Conservation (phyloP, 2,888 invertebrate genomes). For the Thyatira batis region DNA sequence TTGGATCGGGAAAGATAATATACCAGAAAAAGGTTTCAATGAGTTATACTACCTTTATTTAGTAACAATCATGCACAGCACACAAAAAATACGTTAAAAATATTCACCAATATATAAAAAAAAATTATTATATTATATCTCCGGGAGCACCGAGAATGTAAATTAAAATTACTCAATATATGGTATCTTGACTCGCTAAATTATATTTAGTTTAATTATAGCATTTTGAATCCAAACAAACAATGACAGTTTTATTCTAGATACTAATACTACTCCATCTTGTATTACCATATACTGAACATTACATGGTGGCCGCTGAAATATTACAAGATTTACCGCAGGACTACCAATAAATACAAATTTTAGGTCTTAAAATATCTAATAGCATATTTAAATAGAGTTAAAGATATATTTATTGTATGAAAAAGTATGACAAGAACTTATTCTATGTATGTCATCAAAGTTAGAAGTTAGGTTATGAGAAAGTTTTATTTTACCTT, state of each 20-base stretch:
- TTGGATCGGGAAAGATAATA: no score
- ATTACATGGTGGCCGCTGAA: neutral
- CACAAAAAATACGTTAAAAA: neutral
- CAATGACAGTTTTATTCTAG: neutral
- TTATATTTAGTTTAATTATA: neutral
- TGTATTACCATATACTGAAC: neutral
- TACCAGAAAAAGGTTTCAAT: no score
- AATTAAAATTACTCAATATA: neutral
- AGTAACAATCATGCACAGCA: no score
- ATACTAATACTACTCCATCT: neutral
- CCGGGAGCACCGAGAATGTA: neutral
- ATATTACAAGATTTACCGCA: neutral
- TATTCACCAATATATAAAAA: neutral
- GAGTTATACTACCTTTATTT: no score
- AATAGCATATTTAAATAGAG: conserved; percentile 12
- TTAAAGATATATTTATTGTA: conserved; percentile 8
- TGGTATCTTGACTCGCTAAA: neutral
- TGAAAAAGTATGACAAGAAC: conserved; percentile 26
- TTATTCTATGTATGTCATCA: conserved; percentile 51
- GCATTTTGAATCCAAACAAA: neutral
- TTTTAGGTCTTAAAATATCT: neutral
- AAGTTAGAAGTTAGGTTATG: conserved; percentile 59
- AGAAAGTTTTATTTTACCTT: conserved; percentile 60
- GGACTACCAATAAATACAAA: neutral
- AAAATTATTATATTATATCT: neutral